Evolutionary conservation across 2,888 invertebrate genomes (phyloP), one percentile per base, ranked within the genome.

Genomic region (Philhelius pedissequus): DNA sequence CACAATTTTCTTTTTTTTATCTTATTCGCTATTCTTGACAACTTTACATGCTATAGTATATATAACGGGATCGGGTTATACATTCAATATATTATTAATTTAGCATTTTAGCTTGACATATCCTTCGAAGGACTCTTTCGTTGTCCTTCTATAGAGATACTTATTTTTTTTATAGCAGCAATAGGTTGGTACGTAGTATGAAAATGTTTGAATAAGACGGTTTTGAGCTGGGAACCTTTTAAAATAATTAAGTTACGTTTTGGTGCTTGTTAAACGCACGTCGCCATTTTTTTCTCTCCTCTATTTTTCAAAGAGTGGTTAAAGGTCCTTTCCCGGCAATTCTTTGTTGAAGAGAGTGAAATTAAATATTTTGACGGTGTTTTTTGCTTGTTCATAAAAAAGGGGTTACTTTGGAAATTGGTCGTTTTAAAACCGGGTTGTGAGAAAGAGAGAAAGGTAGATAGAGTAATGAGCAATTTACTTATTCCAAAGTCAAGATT

Each of bases 191-290:
- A n/a, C n/a, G 11, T n/a, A 58, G 8, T 15, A n/a, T 25, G 20
- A 22, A 40, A 48, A 22, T 64, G 32, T 56, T 64, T 45, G 35
- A 48, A 45, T 35, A 62, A 27, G 66, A 66, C 7, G 50, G 68
- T 50, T n/a, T 76, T 27, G 32, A 18, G 20, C 15, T 35, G 8
- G 62, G 78, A 83, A 66, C 70, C 79, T 84, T 84, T 84, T 80
- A 80, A 80, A 79, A 84, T 84, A 84, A 84, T 84, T 84, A 70
- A 76, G 75, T 84, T 84, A 84, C 68, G 22, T 76, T 79, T 75
- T 71, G 27, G 75, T 60, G 80, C 71, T 80, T 76, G 60, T 80
- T 70, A 75, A 83, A 70, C 79, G 48, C 78, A 78, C 74, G 69
- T 78, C 18, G 38, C 58, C 38, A 62, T 38, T 38, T 38, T 38